These are phyloP conservation scores for Lathamus discolor DNA, from an alignment of 2,113 vertebrate species.

Conservation along the genomic window DNA sequence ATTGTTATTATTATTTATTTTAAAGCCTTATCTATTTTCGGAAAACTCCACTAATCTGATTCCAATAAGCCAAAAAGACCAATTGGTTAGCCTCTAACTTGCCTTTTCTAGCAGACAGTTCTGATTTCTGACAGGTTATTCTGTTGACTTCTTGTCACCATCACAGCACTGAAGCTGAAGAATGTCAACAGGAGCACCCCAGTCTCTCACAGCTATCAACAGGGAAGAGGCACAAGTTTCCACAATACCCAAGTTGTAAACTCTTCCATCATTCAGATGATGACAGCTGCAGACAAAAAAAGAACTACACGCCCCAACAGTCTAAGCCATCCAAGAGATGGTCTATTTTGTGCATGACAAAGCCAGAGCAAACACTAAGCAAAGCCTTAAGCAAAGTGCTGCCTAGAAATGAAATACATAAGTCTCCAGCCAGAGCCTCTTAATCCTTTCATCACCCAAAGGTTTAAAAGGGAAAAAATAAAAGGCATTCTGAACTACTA, in stretches of 20 bases:
- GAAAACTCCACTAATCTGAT: background rate
- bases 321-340: background rate
- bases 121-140: background rate
- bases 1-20: background rate
- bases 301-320: background rate
- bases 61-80: background rate
- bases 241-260: conserved; percentile 3
- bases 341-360: background rate
- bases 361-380: background rate
- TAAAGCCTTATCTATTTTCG: background rate
- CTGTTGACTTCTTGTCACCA: background rate
- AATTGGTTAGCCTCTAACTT: background rate
- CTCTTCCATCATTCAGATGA: conserved; percentile 17
- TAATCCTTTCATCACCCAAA: background rate
- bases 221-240: background rate
- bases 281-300: conserved; percentile 44
- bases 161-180: background rate
- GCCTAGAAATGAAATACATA: background rate
- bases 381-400: background rate
- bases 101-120: background rate
- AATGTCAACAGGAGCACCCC: background rate
- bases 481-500: background rate
- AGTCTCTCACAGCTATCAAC: background rate
- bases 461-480: background rate
- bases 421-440: background rate